Conservation (phyloP, 2,797 vertebrate genomes). For the Enteromius fasciolatus region DNA sequence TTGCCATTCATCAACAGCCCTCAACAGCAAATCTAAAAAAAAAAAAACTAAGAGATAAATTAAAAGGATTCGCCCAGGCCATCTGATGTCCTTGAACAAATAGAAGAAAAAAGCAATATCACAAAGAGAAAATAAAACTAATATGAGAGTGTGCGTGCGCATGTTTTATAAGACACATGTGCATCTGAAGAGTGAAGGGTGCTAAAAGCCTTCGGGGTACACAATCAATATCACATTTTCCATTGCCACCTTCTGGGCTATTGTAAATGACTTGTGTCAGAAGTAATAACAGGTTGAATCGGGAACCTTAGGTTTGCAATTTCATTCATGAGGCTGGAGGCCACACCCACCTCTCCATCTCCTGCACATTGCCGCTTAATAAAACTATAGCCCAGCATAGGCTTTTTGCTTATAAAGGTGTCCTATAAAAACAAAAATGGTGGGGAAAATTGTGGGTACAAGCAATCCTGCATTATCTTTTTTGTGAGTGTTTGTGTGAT, state of each 20-base stretch:
- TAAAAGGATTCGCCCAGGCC: neutral
- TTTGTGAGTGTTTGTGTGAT: slow-evolving; percentile 56
- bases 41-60: neutral
- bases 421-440: slow-evolving; percentile 32
- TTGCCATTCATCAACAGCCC: neutral
- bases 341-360: slow-evolving; percentile 65
- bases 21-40: slow-evolving; percentile 19
- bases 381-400: slow-evolving; percentile 72
- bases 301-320: slow-evolving; percentile 86
- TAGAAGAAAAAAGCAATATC: slow-evolving; percentile 39
- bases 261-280: slow-evolving; percentile 89
- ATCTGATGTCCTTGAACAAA: slow-evolving; percentile 46
- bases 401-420: slow-evolving; percentile 20
- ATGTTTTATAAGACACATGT: slow-evolving; percentile 63
- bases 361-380: slow-evolving; percentile 68
- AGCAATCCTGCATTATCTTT: slow-evolving; percentile 64
- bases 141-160: slow-evolving; percentile 6
- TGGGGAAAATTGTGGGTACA: slow-evolving; percentile 50
- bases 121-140: slow-evolving; percentile 65
- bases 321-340: slow-evolving; percentile 77
- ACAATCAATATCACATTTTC: slow-evolving; percentile 89
- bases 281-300: slow-evolving; percentile 88
- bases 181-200: slow-evolving; percentile 77
- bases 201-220: slow-evolving; percentile 80
- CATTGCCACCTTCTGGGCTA: slow-evolving; percentile 85